phyloP scores from a whole-genome alignment of 2,113 vertebrate genomes.

The Erinaceus europaeus region DNA sequence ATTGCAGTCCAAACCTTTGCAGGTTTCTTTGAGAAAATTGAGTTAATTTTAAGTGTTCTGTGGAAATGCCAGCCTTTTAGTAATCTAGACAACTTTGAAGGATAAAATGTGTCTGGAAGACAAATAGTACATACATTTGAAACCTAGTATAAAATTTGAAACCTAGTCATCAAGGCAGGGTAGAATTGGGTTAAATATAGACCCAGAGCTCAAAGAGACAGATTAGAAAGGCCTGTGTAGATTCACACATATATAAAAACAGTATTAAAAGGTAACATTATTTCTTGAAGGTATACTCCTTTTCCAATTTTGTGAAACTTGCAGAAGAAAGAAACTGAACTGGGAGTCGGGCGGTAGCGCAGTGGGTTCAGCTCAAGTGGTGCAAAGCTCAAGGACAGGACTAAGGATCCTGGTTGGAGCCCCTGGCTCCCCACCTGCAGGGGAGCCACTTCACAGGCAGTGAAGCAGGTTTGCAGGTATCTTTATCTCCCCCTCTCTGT shows the following conservation, averaged over 20 bases:
- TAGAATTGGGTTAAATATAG: neutral
- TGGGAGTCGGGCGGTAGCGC: too few species aligned
- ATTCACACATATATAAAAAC: neutral
- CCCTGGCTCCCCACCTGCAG: too few species aligned
- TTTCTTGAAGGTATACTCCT: too few species aligned
- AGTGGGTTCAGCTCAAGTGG: too few species aligned
- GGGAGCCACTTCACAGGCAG: too few species aligned
- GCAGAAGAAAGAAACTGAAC: too few species aligned
- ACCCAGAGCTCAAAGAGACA: neutral
- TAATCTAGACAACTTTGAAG: neutral
- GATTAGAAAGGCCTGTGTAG: neutral
- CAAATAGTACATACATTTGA: neutral
- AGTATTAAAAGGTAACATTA: too few species aligned
- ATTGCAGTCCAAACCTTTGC: neutral
- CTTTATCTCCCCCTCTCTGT: too few species aligned
- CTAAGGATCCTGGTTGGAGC: too few species aligned
- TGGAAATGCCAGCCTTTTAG: neutral
- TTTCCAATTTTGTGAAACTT: too few species aligned
- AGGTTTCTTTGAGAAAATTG: neutral
- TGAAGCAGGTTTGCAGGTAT: too few species aligned
- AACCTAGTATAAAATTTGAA: neutral
- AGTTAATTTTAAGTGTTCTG: neutral
- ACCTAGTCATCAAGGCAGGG: neutral
- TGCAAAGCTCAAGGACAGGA: too few species aligned
- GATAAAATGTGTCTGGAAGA: neutral